Conservation (phyloP, 2,113 vertebrate genomes). For the Ptyas mucosa region DNA sequence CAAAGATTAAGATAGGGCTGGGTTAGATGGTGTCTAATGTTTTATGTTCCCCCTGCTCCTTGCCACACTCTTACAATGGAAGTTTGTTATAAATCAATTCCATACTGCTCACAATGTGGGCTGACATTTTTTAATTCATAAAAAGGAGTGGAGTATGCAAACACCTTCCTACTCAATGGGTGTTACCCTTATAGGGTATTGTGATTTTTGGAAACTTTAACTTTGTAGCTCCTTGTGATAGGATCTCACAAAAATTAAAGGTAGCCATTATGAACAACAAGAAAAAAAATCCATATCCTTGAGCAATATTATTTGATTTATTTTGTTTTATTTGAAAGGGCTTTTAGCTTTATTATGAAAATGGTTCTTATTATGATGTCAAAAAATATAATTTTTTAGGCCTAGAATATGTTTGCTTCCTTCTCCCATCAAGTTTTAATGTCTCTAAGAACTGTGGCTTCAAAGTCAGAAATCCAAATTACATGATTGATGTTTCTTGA, state of each 20-base stretch:
- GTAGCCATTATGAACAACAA: neutral
- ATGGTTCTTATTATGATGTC: constrained; percentile 38
- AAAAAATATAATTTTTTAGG: constrained; percentile 50
- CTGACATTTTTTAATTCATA: neutral
- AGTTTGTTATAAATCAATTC: neutral
- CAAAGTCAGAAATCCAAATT: constrained; percentile 67
- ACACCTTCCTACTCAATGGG: neutral
- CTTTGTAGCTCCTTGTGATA: neutral
- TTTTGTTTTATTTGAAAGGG: constrained; percentile 33
- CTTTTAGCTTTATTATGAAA: constrained; percentile 37
- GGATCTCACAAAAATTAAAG: neutral
- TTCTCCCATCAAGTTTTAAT: constrained; percentile 28
- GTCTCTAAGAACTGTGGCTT: constrained; percentile 69
- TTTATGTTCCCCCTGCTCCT: neutral
- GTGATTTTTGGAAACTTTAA: neutral
- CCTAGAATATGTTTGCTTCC: constrained; percentile 50
- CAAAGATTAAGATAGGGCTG: neutral
- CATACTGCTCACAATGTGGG: neutral
- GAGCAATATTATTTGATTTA: constrained; percentile 6
- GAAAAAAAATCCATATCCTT: neutral
- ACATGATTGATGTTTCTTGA: constrained; percentile 72
- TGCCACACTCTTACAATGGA: neutral
- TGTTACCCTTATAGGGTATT: neutral
- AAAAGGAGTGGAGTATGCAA: neutral
- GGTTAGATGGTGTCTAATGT: neutral